Percentiles rank a stretch among this genome's conserved stretches.
Evolutionary conservation across 2,797 vertebrate genomes (phyloP).

Genomic region (Sebastes vulpes): DNA sequence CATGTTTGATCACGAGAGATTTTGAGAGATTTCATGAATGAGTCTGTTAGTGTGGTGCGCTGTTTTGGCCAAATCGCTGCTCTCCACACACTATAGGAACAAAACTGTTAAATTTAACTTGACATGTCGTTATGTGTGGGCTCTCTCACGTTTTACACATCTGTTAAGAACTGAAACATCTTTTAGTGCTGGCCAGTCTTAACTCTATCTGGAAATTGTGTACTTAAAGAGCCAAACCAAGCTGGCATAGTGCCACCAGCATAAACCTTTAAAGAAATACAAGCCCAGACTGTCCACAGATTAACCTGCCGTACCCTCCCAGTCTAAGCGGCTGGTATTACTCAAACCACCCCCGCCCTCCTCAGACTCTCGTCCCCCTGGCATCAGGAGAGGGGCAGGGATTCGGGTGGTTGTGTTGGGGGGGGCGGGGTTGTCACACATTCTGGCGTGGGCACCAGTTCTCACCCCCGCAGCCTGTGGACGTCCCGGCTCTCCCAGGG

Average conservation of each 20-base stretch:
- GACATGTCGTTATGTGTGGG: too few relatives aligned
- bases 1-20: too few relatives aligned
- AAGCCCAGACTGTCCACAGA: constrained; percentile 48
- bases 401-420: not conserved
- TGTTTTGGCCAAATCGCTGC: too few relatives aligned
- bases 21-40: too few relatives aligned
- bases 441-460: constrained; percentile 69
- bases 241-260: not conserved
- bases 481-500: constrained; percentile 69
- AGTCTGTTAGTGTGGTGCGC: too few relatives aligned
- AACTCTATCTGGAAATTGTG: not conserved
- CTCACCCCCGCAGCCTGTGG: constrained; percentile 63
- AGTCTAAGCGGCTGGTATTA: constrained; percentile 38
- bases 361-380: constrained; percentile 15
- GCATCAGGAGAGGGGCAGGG: constrained; percentile 49
- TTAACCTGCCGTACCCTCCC: constrained; percentile 45
- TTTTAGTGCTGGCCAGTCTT: not conserved
- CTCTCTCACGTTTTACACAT: too few relatives aligned
- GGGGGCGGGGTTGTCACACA: constrained; percentile 42
- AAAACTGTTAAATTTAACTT: too few relatives aligned
- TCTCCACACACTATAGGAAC: too few relatives aligned
- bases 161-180: too few relatives aligned
- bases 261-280: not conserved
- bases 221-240: not conserved
- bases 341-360: constrained; percentile 19